Evolutionary conservation across 2,888 invertebrate genomes (phyloP), one percentile per base, ranked within the genome.

Genomic region (Campoplex capitator): DNA sequence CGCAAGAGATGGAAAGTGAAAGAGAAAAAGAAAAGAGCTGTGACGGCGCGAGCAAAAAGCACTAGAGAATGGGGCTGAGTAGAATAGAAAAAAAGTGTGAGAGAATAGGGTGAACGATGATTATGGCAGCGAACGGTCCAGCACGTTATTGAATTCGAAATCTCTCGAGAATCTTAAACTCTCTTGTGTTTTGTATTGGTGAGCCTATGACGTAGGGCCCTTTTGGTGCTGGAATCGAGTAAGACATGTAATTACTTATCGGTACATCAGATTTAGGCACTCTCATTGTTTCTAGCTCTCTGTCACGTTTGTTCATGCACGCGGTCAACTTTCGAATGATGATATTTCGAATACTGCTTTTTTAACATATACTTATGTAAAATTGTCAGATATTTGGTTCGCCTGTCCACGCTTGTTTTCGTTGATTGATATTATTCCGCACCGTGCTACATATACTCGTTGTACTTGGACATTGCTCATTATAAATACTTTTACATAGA

Each of bases 191-290:
- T 13, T 1, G 45, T 56, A 75, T 54, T 56, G 38, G 80, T 54
- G 82, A 83, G 76, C 76, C 79, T 77, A 68, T 54, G 8, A 74
- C 23, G 28, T 73, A 42, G 28, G 32, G 67, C 67, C 67, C 74
- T 81, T 62, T 65, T 67, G 35, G 56, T 32, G 67, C 56, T 71
- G 74, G 65, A 83, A 62, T 45, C 70, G 76, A 92, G 92, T 91
- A 93, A 92, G 93, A 93, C 91, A 92, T 93, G 93, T 93, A 93
- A 93, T 94, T 93, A 93, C 93, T 93, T 93, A 93, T 87, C 90
- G 91, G 90, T 91, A 91, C 91, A 92, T 91, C 92, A 91, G 89
- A 89, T 89, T 91, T 85, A 86, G 76, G 58, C 79, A 48, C 73
- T 70, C 80, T 74, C 77, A 56, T 75, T 71, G 51, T 81, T 71